phyloP scores from a whole-genome alignment of 2,113 vertebrate genomes.

The Microcebus murinus region DNA sequence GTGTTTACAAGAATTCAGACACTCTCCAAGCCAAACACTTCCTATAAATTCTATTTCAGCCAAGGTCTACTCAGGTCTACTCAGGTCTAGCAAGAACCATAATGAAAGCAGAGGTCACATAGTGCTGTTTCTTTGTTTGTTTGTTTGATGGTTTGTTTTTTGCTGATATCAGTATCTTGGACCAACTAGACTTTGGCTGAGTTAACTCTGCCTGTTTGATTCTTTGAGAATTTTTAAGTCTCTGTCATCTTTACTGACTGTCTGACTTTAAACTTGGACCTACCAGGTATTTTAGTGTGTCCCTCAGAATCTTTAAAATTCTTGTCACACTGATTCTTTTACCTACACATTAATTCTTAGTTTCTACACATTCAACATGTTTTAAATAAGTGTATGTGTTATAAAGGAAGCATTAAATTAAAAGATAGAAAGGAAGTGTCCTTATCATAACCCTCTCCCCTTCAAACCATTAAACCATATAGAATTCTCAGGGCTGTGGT shows the following conservation, averaged over 20 bases:
- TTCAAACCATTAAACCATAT: background rate
- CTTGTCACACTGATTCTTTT: background rate
- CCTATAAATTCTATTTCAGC: background rate
- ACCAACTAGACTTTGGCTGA: no score
- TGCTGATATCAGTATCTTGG: background rate
- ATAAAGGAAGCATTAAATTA: background rate
- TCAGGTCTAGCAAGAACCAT: background rate
- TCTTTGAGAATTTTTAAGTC: background rate
- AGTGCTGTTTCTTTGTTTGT: background rate
- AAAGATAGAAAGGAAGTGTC: background rate
- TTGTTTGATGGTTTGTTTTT: background rate
- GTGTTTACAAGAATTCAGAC: background rate
- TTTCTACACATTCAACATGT: background rate
- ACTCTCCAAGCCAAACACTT: background rate
- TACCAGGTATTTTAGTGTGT: background rate
- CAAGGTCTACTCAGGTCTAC: background rate
- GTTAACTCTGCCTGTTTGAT: background rate
- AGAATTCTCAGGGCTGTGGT: background rate
- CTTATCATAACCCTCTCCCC: rapidly evolving
- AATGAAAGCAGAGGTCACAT: background rate
- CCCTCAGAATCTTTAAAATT: background rate
- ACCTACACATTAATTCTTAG: background rate
- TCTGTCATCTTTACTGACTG: background rate
- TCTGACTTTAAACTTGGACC: background rate
- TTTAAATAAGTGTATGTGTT: background rate